These are phyloP conservation scores for Aleiodes testaceus DNA, from an alignment of 2,888 invertebrate genomes.

Conservation along the genomic window DNA sequence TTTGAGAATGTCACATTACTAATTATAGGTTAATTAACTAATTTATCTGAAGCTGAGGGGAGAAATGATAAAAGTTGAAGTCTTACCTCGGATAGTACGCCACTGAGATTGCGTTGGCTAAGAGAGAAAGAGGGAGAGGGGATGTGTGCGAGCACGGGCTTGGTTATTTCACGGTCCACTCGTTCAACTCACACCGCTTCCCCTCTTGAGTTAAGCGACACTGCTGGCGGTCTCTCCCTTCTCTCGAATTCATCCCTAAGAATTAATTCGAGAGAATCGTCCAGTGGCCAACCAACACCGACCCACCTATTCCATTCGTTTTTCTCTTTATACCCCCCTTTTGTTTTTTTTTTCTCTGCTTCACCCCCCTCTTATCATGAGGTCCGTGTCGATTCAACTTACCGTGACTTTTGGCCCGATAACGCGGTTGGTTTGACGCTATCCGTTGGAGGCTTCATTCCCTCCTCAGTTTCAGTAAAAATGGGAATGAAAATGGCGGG, in stretches of 20 bases:
- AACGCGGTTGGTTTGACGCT: slow-evolving; percentile 57
- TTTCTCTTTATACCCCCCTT: slow-evolving; percentile 41
- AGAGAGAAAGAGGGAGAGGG: slow-evolving; percentile 39
- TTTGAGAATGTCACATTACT: neutral
- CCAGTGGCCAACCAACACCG: slow-evolving; percentile 66
- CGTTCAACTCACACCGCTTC: slow-evolving; percentile 68
- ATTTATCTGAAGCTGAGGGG: neutral
- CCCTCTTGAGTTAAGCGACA: slow-evolving; percentile 57
- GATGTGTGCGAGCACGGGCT: slow-evolving; percentile 63
- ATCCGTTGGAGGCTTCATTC: slow-evolving; percentile 1
- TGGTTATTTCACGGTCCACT: slow-evolving; percentile 73
- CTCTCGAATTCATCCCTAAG: slow-evolving; percentile 61
- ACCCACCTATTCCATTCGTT: slow-evolving; percentile 51
- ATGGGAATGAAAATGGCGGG: slow-evolving; percentile 40
- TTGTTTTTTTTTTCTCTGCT: slow-evolving; percentile 39
- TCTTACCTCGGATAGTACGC: slow-evolving; percentile 58
- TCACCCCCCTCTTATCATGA: slow-evolving; percentile 39
- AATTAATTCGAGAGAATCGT: slow-evolving; percentile 73
- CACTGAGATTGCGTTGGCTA: slow-evolving; percentile 55
- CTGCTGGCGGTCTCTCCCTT: slow-evolving; percentile 41
- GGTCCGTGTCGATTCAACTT: slow-evolving; percentile 60
- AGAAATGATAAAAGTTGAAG: slow-evolving; percentile 30
- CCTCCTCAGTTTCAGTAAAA: slow-evolving; percentile 7
- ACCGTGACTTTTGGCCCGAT: slow-evolving; percentile 58
- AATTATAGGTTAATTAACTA: slow-evolving; percentile 17